Evolutionary conservation across 2,888 invertebrate genomes (phyloP).

Genomic region (Dryobota labecula): DNA sequence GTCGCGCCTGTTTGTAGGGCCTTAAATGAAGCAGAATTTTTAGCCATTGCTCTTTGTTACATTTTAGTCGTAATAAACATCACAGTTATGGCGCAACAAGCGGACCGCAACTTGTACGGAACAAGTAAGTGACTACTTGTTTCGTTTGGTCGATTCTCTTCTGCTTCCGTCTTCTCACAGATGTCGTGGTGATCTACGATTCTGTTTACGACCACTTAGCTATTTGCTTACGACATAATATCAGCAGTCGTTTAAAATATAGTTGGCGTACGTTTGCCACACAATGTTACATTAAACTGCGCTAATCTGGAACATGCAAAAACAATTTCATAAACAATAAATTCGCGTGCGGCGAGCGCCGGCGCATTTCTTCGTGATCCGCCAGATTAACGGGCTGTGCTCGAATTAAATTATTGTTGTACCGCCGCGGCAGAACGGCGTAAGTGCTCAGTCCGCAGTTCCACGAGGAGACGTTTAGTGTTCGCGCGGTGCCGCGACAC

Average conservation of each 20-base stretch:
- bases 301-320: slow-evolving; percentile 66
- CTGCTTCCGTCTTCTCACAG: not conserved
- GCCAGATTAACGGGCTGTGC: slow-evolving; percentile 73
- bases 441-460: slow-evolving; percentile 26
- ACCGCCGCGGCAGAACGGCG: slow-evolving; percentile 50
- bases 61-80: not conserved
- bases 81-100: no score
- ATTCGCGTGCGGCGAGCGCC: slow-evolving; percentile 60
- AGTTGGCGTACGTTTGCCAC: slow-evolving; percentile 28
- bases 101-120: no score
- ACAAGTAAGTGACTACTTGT: no score
- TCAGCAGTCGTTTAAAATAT: slow-evolving; percentile 29
- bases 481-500: slow-evolving; percentile 17
- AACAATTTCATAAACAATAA: slow-evolving; percentile 75
- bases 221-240: slow-evolving; percentile 7
- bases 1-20: no score
- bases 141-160: not conserved
- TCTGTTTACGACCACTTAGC: not conserved
- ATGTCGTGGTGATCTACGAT: not conserved
- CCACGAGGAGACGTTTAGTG: slow-evolving; percentile 34
- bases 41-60: no score
- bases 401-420: slow-evolving; percentile 70
- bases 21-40: not conserved
- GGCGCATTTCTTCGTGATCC: slow-evolving; percentile 69
- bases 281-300: slow-evolving; percentile 49